Evolutionary conservation across 2,888 invertebrate genomes (phyloP).

Genomic region (Bombyx huttoni): DNA sequence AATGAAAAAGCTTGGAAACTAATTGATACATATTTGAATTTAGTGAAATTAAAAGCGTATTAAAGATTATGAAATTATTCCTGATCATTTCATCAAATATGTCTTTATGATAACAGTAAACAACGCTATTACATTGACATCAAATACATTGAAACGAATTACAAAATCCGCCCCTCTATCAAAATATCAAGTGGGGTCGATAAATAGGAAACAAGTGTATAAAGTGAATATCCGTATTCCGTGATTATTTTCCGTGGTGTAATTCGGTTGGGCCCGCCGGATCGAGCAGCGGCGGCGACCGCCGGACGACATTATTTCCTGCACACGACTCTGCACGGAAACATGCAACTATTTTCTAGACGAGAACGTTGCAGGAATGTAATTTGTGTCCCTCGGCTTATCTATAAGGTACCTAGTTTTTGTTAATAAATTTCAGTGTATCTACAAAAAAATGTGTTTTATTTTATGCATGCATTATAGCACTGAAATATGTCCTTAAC

Average conservation of each 20-base stretch:
- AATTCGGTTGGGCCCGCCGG: constrained; percentile 30
- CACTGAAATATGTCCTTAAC: too few relatives aligned
- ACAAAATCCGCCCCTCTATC: background rate
- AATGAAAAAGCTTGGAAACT: too few relatives aligned
- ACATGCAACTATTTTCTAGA: background rate
- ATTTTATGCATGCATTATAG: too few relatives aligned
- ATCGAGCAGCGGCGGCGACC: constrained; percentile 35
- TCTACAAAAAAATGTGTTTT: too few relatives aligned
- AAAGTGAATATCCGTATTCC: constrained; percentile 36
- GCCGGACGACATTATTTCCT: constrained; percentile 58
- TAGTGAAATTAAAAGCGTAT: too few relatives aligned
- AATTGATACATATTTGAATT: too few relatives aligned
- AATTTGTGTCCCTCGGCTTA: background rate
- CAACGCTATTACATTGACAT: background rate
- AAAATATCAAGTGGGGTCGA: background rate
- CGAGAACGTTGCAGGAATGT: background rate
- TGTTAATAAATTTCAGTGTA: too few relatives aligned
- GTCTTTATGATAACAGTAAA: background rate
- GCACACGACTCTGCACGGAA: constrained; percentile 17
- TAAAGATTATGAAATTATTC: too few relatives aligned
- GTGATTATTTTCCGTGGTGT: constrained; percentile 41
- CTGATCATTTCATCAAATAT: too few relatives aligned
- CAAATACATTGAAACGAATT: background rate
- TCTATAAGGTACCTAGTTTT: background rate
- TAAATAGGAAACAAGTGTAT: constrained; percentile 22